Evolutionary conservation across 2,113 vertebrate genomes (phyloP).

Genomic region (Sinocyclocheilus rhinocerous): DNA sequence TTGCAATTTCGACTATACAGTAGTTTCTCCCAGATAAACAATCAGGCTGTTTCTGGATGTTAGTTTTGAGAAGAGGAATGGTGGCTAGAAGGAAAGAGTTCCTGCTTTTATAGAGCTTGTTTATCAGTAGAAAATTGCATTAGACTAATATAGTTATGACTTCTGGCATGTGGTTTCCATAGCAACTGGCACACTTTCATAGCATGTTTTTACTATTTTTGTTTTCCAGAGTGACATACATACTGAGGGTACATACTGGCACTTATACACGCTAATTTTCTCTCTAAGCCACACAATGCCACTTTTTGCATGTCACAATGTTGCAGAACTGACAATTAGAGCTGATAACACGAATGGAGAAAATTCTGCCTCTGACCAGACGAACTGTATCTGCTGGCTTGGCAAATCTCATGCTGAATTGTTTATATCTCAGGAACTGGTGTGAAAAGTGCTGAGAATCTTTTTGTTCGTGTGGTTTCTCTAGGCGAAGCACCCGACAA

Average conservation of each 20-base stretch:
- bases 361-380: neutral
- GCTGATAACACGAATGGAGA: neutral
- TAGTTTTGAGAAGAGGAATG: neutral
- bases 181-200: constrained; percentile 38
- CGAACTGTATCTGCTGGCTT: neutral
- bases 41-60: neutral
- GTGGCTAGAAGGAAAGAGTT: neutral
- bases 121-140: constrained; percentile 51
- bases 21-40: neutral
- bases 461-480: constrained; percentile 36
- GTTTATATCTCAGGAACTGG: constrained; percentile 10
- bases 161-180: constrained; percentile 42
- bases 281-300: neutral
- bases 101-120: constrained; percentile 18
- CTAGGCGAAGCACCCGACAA: constrained; percentile 89
- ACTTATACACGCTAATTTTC: neutral
- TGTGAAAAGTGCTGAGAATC: constrained; percentile 14
- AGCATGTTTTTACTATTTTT: neutral
- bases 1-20: neutral
- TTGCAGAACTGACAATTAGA: neutral
- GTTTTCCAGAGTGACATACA: neutral
- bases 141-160: constrained; percentile 52
- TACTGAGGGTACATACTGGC: neutral
- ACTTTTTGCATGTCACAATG: neutral
- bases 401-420: neutral